These are phyloP conservation scores for Elgaria multicarinata DNA, from an alignment of 2,113 vertebrate species.

Conservation along the genomic window DNA sequence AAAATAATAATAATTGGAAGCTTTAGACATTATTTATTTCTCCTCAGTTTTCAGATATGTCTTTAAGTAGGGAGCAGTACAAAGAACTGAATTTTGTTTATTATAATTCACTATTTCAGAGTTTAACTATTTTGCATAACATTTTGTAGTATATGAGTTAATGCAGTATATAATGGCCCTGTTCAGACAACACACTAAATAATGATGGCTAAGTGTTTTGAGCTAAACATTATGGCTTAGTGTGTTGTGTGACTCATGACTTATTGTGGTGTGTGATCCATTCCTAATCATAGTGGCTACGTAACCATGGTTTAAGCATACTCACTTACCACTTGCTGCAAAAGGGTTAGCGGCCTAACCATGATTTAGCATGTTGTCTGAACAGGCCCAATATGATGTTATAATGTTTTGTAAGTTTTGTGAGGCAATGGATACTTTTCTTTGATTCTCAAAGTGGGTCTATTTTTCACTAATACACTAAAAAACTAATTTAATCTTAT, in stretches of 20 bases:
- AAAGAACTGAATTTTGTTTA: background rate
- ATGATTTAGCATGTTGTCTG: no score
- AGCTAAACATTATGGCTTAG: no score
- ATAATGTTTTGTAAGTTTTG: background rate
- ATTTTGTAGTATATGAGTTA: background rate
- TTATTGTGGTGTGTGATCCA: no score
- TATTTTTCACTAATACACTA: background rate
- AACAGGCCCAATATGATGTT: no score
- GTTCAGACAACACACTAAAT: no score
- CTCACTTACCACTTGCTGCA: no score
- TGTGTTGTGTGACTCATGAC: no score
- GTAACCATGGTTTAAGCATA: no score
- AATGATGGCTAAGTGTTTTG: no score
- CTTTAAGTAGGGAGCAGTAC: background rate
- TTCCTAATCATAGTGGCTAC: no score
- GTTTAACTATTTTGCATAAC: background rate
- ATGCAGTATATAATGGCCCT: no score
- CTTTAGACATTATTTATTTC: slow-evolving; percentile 10
- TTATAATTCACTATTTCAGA: background rate
- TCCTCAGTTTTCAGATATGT: background rate
- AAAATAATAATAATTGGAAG: slow-evolving; percentile 9
- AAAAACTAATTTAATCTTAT: background rate
- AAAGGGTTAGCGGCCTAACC: no score
- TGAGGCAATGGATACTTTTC: background rate
- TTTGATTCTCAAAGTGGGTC: background rate